phyloP scores from a whole-genome alignment of 2,888 invertebrate genomes.

The Tridacna gigas region DNA sequence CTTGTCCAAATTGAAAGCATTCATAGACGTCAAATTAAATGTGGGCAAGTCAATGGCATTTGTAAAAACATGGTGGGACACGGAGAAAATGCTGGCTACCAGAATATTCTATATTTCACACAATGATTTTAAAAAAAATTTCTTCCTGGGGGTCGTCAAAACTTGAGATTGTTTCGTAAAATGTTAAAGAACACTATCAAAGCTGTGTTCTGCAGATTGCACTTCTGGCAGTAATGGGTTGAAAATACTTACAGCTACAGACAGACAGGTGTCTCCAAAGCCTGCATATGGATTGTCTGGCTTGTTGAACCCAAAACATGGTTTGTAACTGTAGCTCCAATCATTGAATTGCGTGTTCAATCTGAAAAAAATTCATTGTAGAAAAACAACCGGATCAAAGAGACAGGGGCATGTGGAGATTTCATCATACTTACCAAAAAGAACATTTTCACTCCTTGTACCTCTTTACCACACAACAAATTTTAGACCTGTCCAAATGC shows the following conservation, averaged over 20 bases:
- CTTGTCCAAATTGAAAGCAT: too few species aligned
- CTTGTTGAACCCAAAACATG: constrained; percentile 74
- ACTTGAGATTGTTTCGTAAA: background rate
- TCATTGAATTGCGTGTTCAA: constrained; percentile 28
- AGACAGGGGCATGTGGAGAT: background rate
- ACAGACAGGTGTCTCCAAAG: constrained; percentile 76
- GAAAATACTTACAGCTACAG: constrained; percentile 73
- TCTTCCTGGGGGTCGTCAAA: background rate
- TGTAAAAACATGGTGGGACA: too few species aligned
- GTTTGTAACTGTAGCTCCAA: constrained; percentile 78
- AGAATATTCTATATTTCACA: background rate
- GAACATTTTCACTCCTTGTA: too few species aligned
- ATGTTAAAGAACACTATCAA: too few species aligned
- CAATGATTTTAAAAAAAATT: background rate
- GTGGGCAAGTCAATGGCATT: too few species aligned
- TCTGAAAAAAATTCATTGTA: constrained; percentile 33
- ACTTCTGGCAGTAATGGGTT: background rate
- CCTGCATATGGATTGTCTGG: constrained; percentile 70
- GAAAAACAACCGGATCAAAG: background rate
- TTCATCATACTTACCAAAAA: too few species aligned
- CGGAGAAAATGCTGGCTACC: too few species aligned
- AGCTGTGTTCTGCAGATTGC: too few species aligned
- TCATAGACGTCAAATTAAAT: too few species aligned
- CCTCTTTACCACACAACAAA: too few species aligned
- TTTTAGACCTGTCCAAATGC: too few species aligned